Base-by-base conservation (phyloP, 1,140 invertebrate species). In the Drosophila sulfurigaster region DNA sequence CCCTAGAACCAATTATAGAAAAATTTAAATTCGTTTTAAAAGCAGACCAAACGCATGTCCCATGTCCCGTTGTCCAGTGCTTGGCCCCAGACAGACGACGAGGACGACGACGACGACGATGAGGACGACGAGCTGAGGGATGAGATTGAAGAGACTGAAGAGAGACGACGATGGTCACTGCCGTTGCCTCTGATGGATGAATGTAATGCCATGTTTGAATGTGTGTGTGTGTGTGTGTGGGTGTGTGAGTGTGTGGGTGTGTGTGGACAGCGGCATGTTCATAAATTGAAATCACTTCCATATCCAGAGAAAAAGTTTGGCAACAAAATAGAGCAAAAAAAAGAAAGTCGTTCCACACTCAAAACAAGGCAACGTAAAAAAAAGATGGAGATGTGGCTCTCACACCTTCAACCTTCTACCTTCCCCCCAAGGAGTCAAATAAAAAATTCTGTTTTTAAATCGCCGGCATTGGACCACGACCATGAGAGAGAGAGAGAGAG, bases 1-100 rank as follows among this genome's bases (percentile, higher is more conserved):
- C 91, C 91, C 89, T 91, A 91, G 85, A 91, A 92, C 82, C 91
- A 92, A 92, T 92, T 92, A 92, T 82, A 91, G 90, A 92, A 91
- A 91, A 91, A 89, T 91, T 92, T 91, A 91, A 92, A 92, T 91
- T 91, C 86, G 83, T 88, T 91, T 91, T 89, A 89, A 90, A 85
- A 73, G 72, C 86, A 85, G 75, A 80, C 82, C 79, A 67, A 75
- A 79, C 77, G 70, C 79, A 77, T 69, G 76, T 78, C 75, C 76
- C 72, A 75, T 8, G 35, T 32, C 30, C 30, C 30, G 7, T 32
- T 83, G 81, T 68, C 81, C 81, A 73, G 76, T 64, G 58, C 46
- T 51, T 63, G 68, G 68, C 38, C 58, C 66, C 71, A 77, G 75
- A 70, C 72, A 76, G 75, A 68, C 65, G 51, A 13, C 35, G 41